Conservation (phyloP, 1,140 invertebrate species). For the Nilaparvata lugens region DNA sequence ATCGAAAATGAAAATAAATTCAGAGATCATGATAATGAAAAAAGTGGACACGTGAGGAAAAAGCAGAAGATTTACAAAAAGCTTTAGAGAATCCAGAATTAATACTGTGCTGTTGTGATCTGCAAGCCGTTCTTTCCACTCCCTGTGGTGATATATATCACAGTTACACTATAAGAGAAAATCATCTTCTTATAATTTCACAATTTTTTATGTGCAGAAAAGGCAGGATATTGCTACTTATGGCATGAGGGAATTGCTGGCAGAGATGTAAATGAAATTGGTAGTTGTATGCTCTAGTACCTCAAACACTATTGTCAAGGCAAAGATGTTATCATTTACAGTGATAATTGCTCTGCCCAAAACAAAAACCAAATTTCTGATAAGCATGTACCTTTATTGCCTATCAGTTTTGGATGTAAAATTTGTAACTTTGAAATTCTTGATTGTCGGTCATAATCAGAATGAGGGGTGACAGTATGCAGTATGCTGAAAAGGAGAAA, state of each 20-base stretch:
- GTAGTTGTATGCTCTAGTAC: slow-evolving; percentile 11
- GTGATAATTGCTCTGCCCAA: slow-evolving; percentile 15
- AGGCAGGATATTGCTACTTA: slow-evolving; percentile 10
- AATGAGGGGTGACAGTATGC: too few relatives aligned
- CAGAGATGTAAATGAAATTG: slow-evolving; percentile 18
- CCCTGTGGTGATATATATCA: slow-evolving; percentile 3
- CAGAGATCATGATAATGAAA: slow-evolving; percentile 2
- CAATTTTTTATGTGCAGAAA: slow-evolving; percentile 2
- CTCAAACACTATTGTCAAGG: background rate
- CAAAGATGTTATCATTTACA: slow-evolving; percentile 18
- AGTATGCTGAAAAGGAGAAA: too few relatives aligned
- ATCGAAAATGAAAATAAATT: background rate
- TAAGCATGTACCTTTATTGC: too few relatives aligned
- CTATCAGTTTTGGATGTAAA: too few relatives aligned
- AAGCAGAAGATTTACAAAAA: too few relatives aligned
- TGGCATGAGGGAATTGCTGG: slow-evolving; percentile 17
- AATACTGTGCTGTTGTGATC: background rate
- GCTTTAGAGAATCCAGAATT: background rate
- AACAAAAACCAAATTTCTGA: slow-evolving; percentile 11
- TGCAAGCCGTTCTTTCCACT: background rate
- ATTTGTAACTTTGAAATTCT: too few relatives aligned
- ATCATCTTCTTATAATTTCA: slow-evolving; percentile 17
- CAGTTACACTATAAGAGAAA: slow-evolving; percentile 9
- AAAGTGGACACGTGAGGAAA: background rate
- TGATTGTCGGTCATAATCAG: too few relatives aligned